Base-by-base conservation (phyloP, 2,888 invertebrate species). In the Molorchus minor region DNA sequence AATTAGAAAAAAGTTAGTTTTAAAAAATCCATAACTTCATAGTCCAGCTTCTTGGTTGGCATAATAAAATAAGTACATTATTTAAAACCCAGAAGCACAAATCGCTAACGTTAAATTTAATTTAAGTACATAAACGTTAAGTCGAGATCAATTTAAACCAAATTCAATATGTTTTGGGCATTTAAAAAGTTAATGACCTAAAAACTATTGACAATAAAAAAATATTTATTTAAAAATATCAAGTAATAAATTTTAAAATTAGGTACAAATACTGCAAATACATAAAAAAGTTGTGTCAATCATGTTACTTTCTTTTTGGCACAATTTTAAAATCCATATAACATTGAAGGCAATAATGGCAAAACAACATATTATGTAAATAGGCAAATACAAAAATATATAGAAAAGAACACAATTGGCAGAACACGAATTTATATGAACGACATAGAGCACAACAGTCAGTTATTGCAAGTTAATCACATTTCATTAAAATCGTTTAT, bases 381-480 rank as follows among this genome's bases (percentile, higher is more conserved):
- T 17, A 60, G n/a, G n/a, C 33, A 60, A 59, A 58, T 40, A 59
- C n/a, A 51, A 45, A 51, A 25, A 51, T 38, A 20, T 19, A 56
- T 21, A 38, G 55, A 61, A 61, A 61, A 55, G 55, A 58, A 58
- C 54, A 58, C 61, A 56, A 56, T 53, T 38, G 36, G 53, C 43
- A 56, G 38, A 49, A 41, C 35, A 44, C 45, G 44, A 56, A 53
- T 56, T 40, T 53, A 49, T 41, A 17, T n/a, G 29, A 52, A 52
- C 59, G 59, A 59, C 56, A 65, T 69, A 68, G 68, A 71, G 71
- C 71, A 76, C 76, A 76, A 76, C 71, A 75, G 75, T 72, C 72
- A 75, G 75, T 76, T 77, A 78, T 78, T 78, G 77, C 77, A 77
- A 76, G 71, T 71, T 71, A 70, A 74, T 75, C 75, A 75, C 75